These are phyloP conservation scores for Coregonus suidteri DNA, from an alignment of 2,797 vertebrate species.

Conservation along the genomic window DNA sequence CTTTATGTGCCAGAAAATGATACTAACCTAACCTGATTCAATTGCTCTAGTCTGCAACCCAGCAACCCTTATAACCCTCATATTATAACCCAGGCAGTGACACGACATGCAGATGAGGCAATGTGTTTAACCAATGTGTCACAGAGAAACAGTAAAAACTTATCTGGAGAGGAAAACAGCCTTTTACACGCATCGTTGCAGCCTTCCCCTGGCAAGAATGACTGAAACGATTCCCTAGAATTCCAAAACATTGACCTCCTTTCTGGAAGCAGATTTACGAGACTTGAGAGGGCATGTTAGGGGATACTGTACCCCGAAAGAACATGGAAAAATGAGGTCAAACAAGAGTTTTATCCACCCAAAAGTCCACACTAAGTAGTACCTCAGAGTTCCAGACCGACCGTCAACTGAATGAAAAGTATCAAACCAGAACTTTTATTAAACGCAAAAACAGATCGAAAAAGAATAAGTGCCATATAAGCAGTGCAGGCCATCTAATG, in stretches of 20 bases:
- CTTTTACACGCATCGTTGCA: conserved; percentile 26
- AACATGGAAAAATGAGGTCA: conserved; percentile 8
- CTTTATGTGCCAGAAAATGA: neutral
- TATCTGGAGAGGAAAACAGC: conserved; percentile 8
- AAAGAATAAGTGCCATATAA: too few relatives aligned
- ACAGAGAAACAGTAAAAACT: conserved; percentile 7
- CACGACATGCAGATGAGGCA: conserved; percentile 3
- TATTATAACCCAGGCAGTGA: neutral
- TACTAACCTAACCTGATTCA: neutral
- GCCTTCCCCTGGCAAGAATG: conserved; percentile 32
- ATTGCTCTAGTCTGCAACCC: neutral
- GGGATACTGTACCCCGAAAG: neutral
- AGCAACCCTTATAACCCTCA: neutral
- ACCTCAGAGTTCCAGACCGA: neutral
- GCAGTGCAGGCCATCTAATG: too few relatives aligned
- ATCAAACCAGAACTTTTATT: too few relatives aligned
- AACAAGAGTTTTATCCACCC: neutral
- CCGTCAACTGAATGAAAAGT: neutral
- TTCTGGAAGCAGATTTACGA: conserved; percentile 25
- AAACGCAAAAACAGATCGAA: too few relatives aligned
- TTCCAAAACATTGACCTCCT: conserved; percentile 33
- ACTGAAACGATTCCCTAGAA: conserved; percentile 35
- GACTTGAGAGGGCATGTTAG: conserved; percentile 8
- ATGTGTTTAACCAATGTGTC: neutral
- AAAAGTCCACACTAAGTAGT: neutral